Percentiles rank a stretch among this genome's conserved stretches.
Evolutionary conservation across 2,888 invertebrate species (phyloP).

Genomic region (Cheiracanthium punctorium): DNA sequence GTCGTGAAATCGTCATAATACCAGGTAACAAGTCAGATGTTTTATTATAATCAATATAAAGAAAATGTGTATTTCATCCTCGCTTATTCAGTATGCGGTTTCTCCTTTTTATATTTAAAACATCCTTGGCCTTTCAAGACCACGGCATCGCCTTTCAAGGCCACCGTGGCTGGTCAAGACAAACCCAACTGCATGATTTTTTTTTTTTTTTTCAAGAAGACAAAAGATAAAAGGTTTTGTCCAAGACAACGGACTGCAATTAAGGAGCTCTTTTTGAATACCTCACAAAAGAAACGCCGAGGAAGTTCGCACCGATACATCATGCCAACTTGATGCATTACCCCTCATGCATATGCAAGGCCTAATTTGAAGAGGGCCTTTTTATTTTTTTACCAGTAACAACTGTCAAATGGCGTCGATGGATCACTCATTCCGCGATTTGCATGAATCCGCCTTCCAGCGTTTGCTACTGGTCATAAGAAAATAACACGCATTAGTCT

Average conservation of each 20-base stretch:
- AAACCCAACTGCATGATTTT: background rate
- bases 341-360: conserved; percentile 8
- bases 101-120: too few species aligned
- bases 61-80: too few species aligned
- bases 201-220: too few species aligned
- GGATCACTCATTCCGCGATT: conserved; percentile 6
- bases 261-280: background rate
- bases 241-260: background rate
- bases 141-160: background rate
- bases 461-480: conserved; percentile 11
- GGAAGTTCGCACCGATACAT: background rate
- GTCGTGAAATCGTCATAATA: too few species aligned
- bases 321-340: conserved; percentile 3
- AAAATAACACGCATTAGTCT: background rate
- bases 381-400: background rate
- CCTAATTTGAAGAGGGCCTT: background rate
- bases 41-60: too few species aligned
- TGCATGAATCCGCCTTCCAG: background rate
- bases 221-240: background rate
- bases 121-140: too few species aligned
- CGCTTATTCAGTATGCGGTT: too few species aligned
- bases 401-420: background rate
- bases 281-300: background rate
- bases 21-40: too few species aligned
- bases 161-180: background rate